Evolutionary conservation across 2,888 invertebrate genomes (phyloP).

Genomic region (Eucera pruinosa): DNA sequence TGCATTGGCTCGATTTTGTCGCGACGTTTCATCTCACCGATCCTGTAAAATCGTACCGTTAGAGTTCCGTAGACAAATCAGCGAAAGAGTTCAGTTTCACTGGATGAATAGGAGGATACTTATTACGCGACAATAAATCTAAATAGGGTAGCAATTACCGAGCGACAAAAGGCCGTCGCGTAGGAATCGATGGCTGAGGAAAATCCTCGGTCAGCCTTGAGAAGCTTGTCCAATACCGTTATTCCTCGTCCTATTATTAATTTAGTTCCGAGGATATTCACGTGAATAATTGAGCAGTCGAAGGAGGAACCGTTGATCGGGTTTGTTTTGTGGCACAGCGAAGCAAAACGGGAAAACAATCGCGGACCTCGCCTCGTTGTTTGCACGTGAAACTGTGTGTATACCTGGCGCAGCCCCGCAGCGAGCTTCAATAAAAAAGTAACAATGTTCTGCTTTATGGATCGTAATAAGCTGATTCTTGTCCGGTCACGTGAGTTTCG

Average conservation of each 20-base stretch:
- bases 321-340: conserved; percentile 17
- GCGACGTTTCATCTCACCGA: no score
- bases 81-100: no score
- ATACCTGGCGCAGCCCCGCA: neutral
- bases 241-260: conserved; percentile 38
- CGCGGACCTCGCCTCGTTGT: neutral
- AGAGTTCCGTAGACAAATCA: neutral
- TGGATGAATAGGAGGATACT: neutral
- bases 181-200: neutral
- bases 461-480: neutral
- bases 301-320: neutral
- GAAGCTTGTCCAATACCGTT: conserved; percentile 26
- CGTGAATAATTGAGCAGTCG: conserved; percentile 37
- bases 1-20: no score
- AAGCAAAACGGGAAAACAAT: neutral
- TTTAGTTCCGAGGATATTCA: conserved; percentile 33
- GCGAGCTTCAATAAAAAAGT: neutral
- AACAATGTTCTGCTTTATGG: neutral
- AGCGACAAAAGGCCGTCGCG: conserved; percentile 14
- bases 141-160: conserved; percentile 44
- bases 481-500: no score
- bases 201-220: conserved; percentile 32
- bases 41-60: no score
- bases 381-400: neutral
- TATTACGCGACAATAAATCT: conserved; percentile 27